Conservation (phyloP, 2,113 vertebrate genomes). For the Ophiodon elongatus region DNA sequence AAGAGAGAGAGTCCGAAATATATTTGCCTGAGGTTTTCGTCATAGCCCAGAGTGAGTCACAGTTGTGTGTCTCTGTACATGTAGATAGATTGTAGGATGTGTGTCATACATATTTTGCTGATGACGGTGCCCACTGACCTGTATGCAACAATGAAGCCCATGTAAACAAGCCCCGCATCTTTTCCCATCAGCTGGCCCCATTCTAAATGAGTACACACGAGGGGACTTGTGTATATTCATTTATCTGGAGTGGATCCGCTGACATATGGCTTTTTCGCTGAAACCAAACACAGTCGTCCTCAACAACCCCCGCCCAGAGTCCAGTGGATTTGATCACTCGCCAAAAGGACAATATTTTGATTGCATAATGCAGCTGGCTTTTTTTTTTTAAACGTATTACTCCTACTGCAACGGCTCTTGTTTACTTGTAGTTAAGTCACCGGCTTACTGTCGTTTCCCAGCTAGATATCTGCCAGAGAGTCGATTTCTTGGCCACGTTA, state of each 20-base stretch:
- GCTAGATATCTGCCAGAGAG: neutral
- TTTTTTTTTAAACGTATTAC: too few relatives aligned
- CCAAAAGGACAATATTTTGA: constrained; percentile 29
- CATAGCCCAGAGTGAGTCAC: constrained; percentile 5
- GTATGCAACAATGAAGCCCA: constrained; percentile 31
- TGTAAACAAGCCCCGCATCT: constrained; percentile 6
- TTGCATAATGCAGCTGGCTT: constrained; percentile 8
- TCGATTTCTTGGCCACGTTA: neutral
- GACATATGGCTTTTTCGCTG: constrained; percentile 36
- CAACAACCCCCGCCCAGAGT: neutral
- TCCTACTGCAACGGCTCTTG: neutral
- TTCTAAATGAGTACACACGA: constrained; percentile 53
- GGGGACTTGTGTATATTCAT: constrained; percentile 17
- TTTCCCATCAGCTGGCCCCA: constrained; percentile 56
- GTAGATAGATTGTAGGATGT: constrained; percentile 9
- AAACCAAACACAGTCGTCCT: constrained; percentile 22
- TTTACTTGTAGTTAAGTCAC: neutral
- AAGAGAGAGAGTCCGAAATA: constrained; percentile 4
- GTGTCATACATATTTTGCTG: constrained; percentile 47
- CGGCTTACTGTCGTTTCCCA: neutral
- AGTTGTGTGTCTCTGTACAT: neutral
- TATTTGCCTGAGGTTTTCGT: constrained; percentile 5
- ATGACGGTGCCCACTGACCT: constrained; percentile 60
- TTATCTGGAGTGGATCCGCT: neutral
- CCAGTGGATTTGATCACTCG: constrained; percentile 3